Conservation (phyloP, 2,113 vertebrate genomes). For the Campylorhamphus procurvoides region DNA sequence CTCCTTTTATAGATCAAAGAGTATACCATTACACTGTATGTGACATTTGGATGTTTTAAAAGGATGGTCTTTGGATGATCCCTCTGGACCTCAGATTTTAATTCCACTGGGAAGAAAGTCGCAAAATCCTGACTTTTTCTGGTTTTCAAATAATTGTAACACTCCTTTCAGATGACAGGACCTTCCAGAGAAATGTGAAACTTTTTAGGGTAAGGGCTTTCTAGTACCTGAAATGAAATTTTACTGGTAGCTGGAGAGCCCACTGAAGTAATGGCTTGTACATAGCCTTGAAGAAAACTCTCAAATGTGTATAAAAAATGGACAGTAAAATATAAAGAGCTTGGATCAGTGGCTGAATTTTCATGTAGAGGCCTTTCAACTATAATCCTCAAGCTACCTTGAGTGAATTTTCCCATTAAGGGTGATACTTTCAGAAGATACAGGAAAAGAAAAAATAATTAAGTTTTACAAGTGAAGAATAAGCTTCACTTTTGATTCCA, state of each 20-base stretch:
- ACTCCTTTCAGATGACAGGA: not conserved
- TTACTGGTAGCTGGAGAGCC: not conserved
- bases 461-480: not conserved
- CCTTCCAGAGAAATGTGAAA: not conserved
- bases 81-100: not conserved
- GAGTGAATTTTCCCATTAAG: not conserved
- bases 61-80: not conserved
- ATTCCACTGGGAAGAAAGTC: not conserved
- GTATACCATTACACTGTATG: not conserved
- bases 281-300: not conserved
- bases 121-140: not conserved
- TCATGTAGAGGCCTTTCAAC: not conserved
- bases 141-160: not conserved
- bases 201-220: not conserved
- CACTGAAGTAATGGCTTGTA: not conserved
- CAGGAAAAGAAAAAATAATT: not conserved
- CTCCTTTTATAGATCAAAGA: constrained; percentile 28
- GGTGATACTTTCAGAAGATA: not conserved
- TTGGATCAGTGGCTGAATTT: not conserved
- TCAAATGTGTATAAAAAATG: not conserved
- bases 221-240: not conserved
- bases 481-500: not conserved
- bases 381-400: not conserved
- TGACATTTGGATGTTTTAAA: not conserved
- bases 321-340: not conserved